Percentiles rank a stretch among this genome's conserved stretches.
These are phyloP conservation scores for Periplaneta americana DNA, from an alignment of 1,140 invertebrate genomes.

Conservation along the genomic window DNA sequence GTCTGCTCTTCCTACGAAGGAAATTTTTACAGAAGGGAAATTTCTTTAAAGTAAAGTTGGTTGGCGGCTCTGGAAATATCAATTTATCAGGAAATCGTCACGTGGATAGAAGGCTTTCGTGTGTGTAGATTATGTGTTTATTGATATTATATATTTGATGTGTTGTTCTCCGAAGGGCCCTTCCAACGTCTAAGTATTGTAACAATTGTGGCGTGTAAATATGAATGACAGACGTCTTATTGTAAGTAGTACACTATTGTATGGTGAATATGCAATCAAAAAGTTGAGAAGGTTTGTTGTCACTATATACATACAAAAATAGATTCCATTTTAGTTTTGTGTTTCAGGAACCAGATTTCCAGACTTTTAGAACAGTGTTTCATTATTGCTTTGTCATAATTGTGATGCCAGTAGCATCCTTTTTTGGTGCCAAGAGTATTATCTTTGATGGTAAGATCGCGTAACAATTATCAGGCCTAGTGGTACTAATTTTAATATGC, in stretches of 20 bases:
- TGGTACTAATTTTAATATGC: too few species aligned
- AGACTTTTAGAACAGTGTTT: background rate
- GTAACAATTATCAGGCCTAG: too few species aligned
- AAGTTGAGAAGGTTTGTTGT: background rate
- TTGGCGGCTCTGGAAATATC: too few species aligned
- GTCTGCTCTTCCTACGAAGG: too few species aligned
- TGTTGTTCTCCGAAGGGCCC: too few species aligned
- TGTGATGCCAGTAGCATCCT: background rate
- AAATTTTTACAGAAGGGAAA: too few species aligned
- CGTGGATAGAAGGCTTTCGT: too few species aligned
- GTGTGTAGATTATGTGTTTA: too few species aligned
- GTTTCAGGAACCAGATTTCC: background rate
- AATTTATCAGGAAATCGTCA: too few species aligned
- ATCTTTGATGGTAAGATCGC: constrained; percentile 1
- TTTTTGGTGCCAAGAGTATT: constrained; percentile 1
- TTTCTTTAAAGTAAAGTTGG: too few species aligned
- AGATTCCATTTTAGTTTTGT: background rate
- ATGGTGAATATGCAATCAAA: background rate
- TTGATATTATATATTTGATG: too few species aligned
- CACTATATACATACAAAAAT: background rate
- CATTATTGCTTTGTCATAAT: constrained; percentile 3
- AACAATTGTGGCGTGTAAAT: background rate
- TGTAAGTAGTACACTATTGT: background rate
- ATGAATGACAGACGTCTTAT: background rate
- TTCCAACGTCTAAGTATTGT: too few species aligned